Percentiles rank a stretch among this genome's conserved stretches.
Conservation (phyloP, 2,888 invertebrate genomes). For the Aproaerema taeniolella region DNA sequence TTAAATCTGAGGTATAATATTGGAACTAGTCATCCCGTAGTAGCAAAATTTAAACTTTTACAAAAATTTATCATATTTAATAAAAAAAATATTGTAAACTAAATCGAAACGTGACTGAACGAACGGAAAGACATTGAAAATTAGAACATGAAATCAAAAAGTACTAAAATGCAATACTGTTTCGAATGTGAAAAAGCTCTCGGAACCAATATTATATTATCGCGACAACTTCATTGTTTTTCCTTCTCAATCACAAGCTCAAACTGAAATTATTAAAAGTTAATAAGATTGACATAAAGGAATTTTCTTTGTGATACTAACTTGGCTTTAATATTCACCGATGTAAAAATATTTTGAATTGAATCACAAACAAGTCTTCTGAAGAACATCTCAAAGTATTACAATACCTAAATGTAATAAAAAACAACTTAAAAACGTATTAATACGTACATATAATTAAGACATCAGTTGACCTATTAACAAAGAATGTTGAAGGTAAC, state of each 20-base stretch:
- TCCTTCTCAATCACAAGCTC: conserved; percentile 40
- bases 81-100: neutral
- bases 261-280: neutral
- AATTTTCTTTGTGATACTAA: too few relatives aligned
- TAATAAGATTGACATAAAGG: too few relatives aligned
- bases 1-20: neutral
- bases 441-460: too few relatives aligned
- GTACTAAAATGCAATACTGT: neutral
- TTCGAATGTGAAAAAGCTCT: conserved; percentile 5
- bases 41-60: too few relatives aligned
- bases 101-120: neutral
- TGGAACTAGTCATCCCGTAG: neutral
- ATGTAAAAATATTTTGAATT: neutral
- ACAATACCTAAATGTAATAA: neutral
- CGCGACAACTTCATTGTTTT: conserved; percentile 42
- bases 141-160: neutral
- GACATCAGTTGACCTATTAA: too few relatives aligned
- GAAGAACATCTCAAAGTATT: neutral
- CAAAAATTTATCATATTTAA: too few relatives aligned
- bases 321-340: neutral
- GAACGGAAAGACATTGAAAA: neutral
- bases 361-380: neutral
- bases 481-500: too few relatives aligned
- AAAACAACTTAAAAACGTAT: neutral
- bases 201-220: conserved; percentile 4